Evolutionary conservation across 2,113 vertebrate species (phyloP).

Genomic region (Podarcis raffonei): DNA sequence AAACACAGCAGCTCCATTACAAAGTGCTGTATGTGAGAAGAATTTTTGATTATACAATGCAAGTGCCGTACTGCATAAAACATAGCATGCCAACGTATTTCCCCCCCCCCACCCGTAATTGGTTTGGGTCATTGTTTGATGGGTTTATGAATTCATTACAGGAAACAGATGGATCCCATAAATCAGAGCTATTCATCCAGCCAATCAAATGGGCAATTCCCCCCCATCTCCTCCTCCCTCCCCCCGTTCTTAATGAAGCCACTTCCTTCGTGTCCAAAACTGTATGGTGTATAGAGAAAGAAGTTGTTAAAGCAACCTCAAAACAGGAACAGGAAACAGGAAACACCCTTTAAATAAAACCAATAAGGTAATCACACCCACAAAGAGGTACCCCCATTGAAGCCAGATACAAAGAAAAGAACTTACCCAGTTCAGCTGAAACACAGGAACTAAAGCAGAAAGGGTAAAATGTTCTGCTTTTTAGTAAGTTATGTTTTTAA

Average conservation of each 20-base stretch:
- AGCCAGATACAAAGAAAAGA: conserved; percentile 27
- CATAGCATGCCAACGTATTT: conserved; percentile 66
- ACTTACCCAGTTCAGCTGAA: conserved; percentile 27
- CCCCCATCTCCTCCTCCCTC: conserved; percentile 36
- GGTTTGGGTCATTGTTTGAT: conserved; percentile 77
- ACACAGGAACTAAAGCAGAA: neutral
- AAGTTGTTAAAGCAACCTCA: neutral
- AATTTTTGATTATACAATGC: conserved; percentile 84
- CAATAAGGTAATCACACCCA: neutral
- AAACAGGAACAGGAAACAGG: conserved; percentile 15
- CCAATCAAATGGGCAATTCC: conserved; percentile 64
- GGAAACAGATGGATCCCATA: conserved; percentile 77
- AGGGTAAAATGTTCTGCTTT: neutral
- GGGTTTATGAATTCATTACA: conserved; percentile 79
- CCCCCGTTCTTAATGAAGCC: conserved; percentile 63
- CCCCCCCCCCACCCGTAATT: conserved; percentile 70
- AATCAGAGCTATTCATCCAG: conserved; percentile 74
- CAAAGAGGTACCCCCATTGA: neutral
- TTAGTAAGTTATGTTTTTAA: conserved; percentile 22
- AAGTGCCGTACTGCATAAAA: conserved; percentile 66
- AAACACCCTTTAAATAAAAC: conserved; percentile 9
- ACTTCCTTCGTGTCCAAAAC: conserved; percentile 60
- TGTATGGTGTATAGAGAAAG: neutral
- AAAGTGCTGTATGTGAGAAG: conserved; percentile 82
- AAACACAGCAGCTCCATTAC: conserved; percentile 78